Base-by-base conservation (phyloP, 2,113 vertebrate species). In the Falcunculus frontatus region DNA sequence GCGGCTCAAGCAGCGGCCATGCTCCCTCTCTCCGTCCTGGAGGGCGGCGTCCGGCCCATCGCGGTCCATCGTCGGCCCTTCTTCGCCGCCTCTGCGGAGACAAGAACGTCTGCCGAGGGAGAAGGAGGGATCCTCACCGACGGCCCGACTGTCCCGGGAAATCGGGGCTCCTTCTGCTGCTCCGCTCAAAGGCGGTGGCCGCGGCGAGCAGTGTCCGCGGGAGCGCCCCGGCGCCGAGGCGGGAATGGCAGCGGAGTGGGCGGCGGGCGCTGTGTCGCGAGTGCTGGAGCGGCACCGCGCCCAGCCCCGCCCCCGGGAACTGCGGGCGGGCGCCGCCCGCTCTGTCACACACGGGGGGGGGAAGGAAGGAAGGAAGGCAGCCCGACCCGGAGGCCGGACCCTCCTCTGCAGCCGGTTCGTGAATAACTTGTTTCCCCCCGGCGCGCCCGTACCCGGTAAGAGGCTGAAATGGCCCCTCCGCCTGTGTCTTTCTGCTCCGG, bases 201-300 rank as follows among this genome's bases (percentile, higher is more conserved):
- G 1, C 47, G 1, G 17, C 0, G 8, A 4, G 5, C 4, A 26
- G 29, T 0, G 7, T 6, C 8, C 7, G 16, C 19, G 12, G n/a
- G 12, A 29, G 4, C 7, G 16, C 2, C 7, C 11, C 9, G 17
- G 13, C 16, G 4, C 14, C 21, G 13, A 53, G 29, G 53, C 42
- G 35, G 23, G 1, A 70, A 60, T 4, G 25, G 59, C 50, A 7
- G 1, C 10, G 9, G 15, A 12, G 15, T 0, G 57, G 17, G 68
- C 26, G 6, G 20, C 0, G 13, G 6, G 3, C 4, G 1, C 4
- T 1, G 4, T 3, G 30, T 9, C 5, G 10, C 13, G 14, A 8
- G 18, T 1, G 4, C 8, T 7, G 35, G 2, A 62, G 47, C 42
- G 5, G 23, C 52, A 0, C 37, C n/a, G 13, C 21, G 47, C 69